Conservation (phyloP, 1,140 invertebrate genomes). For the Pseudoatta argentina region DNA sequence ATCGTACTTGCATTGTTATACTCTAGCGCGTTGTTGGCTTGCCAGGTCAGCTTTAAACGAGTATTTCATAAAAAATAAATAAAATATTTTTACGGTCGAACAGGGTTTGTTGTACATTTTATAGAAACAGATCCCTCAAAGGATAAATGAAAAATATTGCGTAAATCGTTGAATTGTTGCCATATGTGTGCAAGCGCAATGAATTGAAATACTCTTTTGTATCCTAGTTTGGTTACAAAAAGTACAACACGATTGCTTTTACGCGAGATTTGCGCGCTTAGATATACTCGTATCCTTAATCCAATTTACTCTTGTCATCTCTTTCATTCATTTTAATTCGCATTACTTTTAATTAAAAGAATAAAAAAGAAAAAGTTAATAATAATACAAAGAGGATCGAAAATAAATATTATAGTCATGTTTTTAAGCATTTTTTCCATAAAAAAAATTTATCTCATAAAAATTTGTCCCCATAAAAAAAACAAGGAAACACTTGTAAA, state of each 20-base stretch:
- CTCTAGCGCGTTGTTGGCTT: not conserved
- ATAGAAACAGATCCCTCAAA: conserved; percentile 42
- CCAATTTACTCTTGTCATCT: not conserved
- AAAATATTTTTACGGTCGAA: conserved; percentile 45
- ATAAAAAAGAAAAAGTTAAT: not conserved
- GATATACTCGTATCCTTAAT: conserved; percentile 6
- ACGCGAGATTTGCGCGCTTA: not conserved
- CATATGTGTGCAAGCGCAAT: not conserved
- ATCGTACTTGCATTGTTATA: not conserved
- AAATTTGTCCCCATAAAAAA: not conserved
- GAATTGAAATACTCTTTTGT: conserved; percentile 39
- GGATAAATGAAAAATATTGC: conserved; percentile 50
- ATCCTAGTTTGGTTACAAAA: not conserved
- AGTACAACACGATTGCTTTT: conserved; percentile 1
- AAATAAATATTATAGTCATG: not conserved
- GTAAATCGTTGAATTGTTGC: conserved; percentile 12
- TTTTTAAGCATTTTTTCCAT: not conserved
- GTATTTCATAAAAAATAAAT: conserved; percentile 48
- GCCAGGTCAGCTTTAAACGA: not conserved
- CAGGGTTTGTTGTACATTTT: not conserved
- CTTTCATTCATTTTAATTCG: not conserved
- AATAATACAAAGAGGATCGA: not conserved
- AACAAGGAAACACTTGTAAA: not conserved
- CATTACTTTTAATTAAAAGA: not conserved
- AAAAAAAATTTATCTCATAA: not conserved